A percentile compares a stretch with the other conserved stretches of the same genome.
Conservation (phyloP, 2,113 vertebrate genomes). For the Mobula birostris region DNA sequence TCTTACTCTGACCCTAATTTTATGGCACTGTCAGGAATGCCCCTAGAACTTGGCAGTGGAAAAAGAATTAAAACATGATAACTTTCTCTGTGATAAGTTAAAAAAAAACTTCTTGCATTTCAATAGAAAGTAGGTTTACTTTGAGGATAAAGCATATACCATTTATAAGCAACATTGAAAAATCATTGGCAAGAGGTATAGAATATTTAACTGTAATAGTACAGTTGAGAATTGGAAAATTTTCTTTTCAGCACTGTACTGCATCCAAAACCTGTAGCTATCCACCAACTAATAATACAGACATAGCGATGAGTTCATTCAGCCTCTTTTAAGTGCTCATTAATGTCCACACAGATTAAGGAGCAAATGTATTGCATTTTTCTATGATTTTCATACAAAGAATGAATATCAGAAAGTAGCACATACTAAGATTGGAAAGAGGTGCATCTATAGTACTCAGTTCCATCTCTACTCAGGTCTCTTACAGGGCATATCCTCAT, state of each 20-base stretch:
- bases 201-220: neutral
- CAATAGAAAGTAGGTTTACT: neutral
- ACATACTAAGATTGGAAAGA: neutral
- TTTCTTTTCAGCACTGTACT: neutral
- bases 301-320: neutral
- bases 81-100: neutral
- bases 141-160: neutral
- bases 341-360: neutral
- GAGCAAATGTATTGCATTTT: neutral
- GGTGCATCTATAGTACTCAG: neutral
- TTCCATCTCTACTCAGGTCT: neutral
- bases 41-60: neutral
- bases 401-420: neutral
- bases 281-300: neutral
- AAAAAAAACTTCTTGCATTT: neutral
- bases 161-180: neutral
- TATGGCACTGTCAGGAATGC: neutral
- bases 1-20: too few relatives aligned
- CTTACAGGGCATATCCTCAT: neutral
- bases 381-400: neutral
- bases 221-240: neutral
- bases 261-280: neutral
- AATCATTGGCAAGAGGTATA: neutral
- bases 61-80: neutral
- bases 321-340: neutral